These are phyloP conservation scores for Charaxes varanes DNA, from an alignment of 1,140 invertebrate species.

Conservation along the genomic window DNA sequence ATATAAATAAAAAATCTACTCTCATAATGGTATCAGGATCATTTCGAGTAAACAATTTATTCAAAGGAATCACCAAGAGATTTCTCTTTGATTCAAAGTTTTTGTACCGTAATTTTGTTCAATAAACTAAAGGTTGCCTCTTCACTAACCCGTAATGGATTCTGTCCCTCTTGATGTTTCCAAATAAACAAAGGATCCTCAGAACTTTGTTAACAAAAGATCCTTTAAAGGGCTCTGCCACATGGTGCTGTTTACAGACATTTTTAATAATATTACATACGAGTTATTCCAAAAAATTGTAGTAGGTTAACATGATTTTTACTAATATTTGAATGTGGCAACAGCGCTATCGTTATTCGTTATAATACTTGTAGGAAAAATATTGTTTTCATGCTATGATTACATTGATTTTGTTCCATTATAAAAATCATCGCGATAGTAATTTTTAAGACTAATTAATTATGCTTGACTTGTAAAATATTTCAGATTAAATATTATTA, in stretches of 20 bases:
- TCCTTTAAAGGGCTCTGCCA: constrained; percentile 17
- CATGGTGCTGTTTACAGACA: neutral
- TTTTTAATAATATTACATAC: no score
- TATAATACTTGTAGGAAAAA: no score
- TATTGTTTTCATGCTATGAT: no score
- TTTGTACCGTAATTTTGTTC: constrained; percentile 25
- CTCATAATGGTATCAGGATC: neutral
- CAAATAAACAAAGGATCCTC: constrained; percentile 37
- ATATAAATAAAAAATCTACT: neutral
- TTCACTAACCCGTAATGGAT: constrained; percentile 37
- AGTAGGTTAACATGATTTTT: no score
- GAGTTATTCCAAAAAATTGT: no score
- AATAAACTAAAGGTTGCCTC: constrained; percentile 31
- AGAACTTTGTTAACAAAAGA: constrained; percentile 25
- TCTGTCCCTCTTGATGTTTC: constrained; percentile 38
- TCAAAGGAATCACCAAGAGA: constrained; percentile 16
- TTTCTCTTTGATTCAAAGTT: constrained; percentile 14
- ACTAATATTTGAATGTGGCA: no score
- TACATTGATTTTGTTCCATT: no score
- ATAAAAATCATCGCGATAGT: no score
- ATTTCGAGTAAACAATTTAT: constrained; percentile 7
- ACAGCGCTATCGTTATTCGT: no score
- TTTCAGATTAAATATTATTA: no score
- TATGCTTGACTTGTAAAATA: no score
- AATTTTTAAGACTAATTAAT: no score